Evolutionary conservation across 2,797 vertebrate genomes (phyloP), one percentile per base, ranked within the genome.

Genomic region (Otus scops): DNA sequence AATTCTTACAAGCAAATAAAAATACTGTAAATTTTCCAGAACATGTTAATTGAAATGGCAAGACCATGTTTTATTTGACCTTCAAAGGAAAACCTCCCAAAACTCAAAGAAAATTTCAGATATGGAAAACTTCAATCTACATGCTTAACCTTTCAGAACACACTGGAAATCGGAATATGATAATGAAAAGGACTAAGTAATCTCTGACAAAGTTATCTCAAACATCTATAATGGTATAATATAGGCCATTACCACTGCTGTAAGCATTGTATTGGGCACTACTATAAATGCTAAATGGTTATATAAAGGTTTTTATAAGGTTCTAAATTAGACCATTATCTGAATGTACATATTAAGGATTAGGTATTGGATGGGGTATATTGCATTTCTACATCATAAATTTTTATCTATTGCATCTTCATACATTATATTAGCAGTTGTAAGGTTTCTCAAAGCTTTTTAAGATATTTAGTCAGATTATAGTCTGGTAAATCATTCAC

Each of bases 341-440:
- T 50, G 48, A 91, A 70, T 48, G 6, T 61, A 39, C 36, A 9
- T 82, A 50, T 59, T 77, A 87, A 64, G 34, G 39, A 77, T 4
- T 47, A 71, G 54, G 3, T 80, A 53, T 92, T 87, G 4, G 7
- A 27, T 60, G 71, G 48, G 39, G 28, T 67, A 34, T 76, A 90
- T 73, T 95, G 77, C 77, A 61, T 89, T 96, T 92, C 78, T 57
- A 64, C 23, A 5, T 82, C n/a, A 69, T 84, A 71, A 78, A n/a
- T 86, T 87, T 93, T 88, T 94, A 92, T 70, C 43, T 15, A 28
- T 91, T 4, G 1, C 24, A 28, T 82, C 38, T 88, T 54, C 20
- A 7, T 61, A 39, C 16, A 2, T 53, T 61, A 3, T 45, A 38
- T 61, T 85, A 91, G 70, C 22, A 79, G 91, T 70, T 34, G 7